Percentiles rank a stretch among this genome's conserved stretches.
phyloP scores from a whole-genome alignment of 2,888 invertebrate species.

The Drosophila prostipennis region DNA sequence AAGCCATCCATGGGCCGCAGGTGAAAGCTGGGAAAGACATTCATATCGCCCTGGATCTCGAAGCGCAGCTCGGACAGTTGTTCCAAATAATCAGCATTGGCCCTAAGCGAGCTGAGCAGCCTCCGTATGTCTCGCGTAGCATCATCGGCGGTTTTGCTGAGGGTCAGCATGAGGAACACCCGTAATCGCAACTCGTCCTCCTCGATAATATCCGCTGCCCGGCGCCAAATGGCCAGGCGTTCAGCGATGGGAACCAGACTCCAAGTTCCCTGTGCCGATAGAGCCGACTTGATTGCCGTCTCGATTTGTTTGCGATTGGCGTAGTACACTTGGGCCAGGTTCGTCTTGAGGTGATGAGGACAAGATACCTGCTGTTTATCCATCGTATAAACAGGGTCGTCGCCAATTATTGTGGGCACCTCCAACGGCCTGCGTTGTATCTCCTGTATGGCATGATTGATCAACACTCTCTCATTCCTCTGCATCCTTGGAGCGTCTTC shows the following conservation, averaged over 20 bases:
- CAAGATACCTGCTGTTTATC: slow-evolving; percentile 35
- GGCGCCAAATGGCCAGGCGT: slow-evolving; percentile 45
- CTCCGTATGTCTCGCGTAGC: slow-evolving; percentile 30
- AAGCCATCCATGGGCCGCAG: slow-evolving; percentile 46
- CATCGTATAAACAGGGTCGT: slow-evolving; percentile 33
- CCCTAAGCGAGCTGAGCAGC: slow-evolving; percentile 30
- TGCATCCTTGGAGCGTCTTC: background rate
- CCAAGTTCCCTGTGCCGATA: slow-evolving; percentile 33
- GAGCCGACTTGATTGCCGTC: slow-evolving; percentile 23
- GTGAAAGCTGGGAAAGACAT: slow-evolving; percentile 38
- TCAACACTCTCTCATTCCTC: slow-evolving; percentile 12
- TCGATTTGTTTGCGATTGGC: slow-evolving; percentile 47
- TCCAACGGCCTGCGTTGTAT: slow-evolving; percentile 23
- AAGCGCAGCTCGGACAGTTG: slow-evolving; percentile 42
- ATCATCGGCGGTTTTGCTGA: slow-evolving; percentile 39
- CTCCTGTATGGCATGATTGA: slow-evolving; percentile 17
- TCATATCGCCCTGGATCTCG: slow-evolving; percentile 36
- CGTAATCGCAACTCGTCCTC: slow-evolving; percentile 17
- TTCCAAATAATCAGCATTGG: slow-evolving; percentile 45
- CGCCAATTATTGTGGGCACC: slow-evolving; percentile 37
- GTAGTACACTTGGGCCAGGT: slow-evolving; percentile 32
- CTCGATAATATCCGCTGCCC: slow-evolving; percentile 36
- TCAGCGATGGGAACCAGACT: slow-evolving; percentile 24
- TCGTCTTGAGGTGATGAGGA: slow-evolving; percentile 25
- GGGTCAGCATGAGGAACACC: slow-evolving; percentile 24